phyloP scores from a whole-genome alignment of 2,113 vertebrate species.

The Mohoua ochrocephala region DNA sequence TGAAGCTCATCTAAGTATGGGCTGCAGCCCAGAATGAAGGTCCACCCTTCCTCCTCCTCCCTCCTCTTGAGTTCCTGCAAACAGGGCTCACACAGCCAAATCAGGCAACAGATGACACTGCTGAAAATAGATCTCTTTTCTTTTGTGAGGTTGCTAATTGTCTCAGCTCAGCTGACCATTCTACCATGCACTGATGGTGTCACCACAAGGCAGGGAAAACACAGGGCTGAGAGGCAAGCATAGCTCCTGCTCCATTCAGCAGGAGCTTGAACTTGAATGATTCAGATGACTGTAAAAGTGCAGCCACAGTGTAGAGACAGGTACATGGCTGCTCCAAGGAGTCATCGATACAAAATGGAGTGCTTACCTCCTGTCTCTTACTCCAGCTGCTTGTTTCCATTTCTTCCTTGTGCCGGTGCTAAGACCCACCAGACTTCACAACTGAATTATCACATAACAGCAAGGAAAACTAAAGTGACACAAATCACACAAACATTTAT shows the following conservation, averaged over 20 bases:
- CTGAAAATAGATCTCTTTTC: background rate
- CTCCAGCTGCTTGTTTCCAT: background rate
- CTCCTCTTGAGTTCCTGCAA: background rate
- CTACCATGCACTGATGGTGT: background rate
- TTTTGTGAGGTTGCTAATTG: background rate
- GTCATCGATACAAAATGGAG: background rate
- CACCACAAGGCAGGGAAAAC: background rate
- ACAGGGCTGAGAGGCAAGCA: background rate
- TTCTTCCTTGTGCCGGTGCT: background rate
- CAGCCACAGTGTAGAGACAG: background rate
- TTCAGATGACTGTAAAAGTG: background rate
- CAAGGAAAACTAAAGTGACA: background rate
- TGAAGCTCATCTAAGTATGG: background rate
- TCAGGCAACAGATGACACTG: background rate
- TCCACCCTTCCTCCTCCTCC: slow-evolving; percentile 9
- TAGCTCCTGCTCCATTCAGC: background rate
- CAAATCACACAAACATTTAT: background rate
- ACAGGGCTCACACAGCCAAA: background rate
- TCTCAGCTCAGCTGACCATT: background rate
- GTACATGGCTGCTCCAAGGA: background rate
- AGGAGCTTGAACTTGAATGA: background rate
- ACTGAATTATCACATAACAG: background rate
- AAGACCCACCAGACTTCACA: background rate
- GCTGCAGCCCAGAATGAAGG: background rate
- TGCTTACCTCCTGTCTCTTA: background rate